Evolutionary conservation across 2,797 vertebrate genomes (phyloP).

Genomic region (Danio aesculapii): DNA sequence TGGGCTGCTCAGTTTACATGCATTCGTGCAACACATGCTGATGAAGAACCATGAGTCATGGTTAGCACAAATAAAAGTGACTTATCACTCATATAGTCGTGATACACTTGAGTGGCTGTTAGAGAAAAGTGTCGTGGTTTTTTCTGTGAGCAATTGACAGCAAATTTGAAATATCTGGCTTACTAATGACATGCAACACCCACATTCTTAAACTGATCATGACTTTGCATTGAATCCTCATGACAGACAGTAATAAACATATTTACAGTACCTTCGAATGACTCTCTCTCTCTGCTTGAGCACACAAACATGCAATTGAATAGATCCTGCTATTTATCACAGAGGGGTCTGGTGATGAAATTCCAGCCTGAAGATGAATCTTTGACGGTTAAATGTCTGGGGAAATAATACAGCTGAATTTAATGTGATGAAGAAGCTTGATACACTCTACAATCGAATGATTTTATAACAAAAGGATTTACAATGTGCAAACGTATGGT

Average conservation of each 20-base stretch:
- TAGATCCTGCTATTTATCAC: constrained; percentile 44
- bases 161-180: constrained; percentile 11
- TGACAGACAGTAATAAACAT: constrained; percentile 40
- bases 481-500: constrained; percentile 23
- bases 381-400: constrained; percentile 45
- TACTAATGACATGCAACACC: background rate
- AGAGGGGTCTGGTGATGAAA: constrained; percentile 50
- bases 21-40: constrained; percentile 52
- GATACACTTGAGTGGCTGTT: constrained; percentile 19
- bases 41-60: constrained; percentile 62
- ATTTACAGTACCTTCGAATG: constrained; percentile 39
- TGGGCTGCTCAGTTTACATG: constrained; percentile 58
- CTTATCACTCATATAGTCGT: constrained; percentile 11
- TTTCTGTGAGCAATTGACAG: background rate
- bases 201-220: constrained; percentile 26
- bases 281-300: constrained; percentile 39
- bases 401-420: constrained; percentile 54
- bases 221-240: constrained; percentile 33
- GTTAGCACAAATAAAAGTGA: constrained; percentile 56
- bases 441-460: constrained; percentile 35
- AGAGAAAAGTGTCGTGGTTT: background rate
- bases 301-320: constrained; percentile 44
- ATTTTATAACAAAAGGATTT: constrained; percentile 53
- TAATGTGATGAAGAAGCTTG: constrained; percentile 52
- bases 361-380: constrained; percentile 50